Percentiles rank a stretch among this genome's conserved stretches.
Conservation (phyloP, 2,113 vertebrate species). For the Amblyornis subalaris region DNA sequence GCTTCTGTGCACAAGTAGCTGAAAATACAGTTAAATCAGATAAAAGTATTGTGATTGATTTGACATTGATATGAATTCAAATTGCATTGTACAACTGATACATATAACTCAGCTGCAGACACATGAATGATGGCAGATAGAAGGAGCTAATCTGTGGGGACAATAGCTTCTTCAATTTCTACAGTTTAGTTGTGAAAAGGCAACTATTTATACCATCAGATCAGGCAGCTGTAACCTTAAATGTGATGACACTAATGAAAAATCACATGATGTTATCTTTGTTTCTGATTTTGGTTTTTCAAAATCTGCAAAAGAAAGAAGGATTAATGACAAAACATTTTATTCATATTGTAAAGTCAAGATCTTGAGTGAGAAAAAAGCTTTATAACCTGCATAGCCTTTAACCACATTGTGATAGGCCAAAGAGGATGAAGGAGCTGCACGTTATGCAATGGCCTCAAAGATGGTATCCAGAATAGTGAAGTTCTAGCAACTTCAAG, state of each 20-base stretch:
- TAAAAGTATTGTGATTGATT: neutral
- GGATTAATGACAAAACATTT: neutral
- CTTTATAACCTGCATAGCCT: neutral
- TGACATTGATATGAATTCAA: neutral
- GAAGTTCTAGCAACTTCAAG: neutral
- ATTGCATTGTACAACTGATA: neutral
- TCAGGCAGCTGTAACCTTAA: neutral
- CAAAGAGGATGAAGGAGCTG: neutral
- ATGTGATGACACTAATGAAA: neutral
- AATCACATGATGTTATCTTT: neutral
- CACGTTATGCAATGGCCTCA: neutral
- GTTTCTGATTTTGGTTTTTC: neutral
- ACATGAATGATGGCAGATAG: neutral
- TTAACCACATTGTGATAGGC: neutral
- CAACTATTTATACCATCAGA: neutral
- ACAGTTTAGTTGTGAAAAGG: neutral
- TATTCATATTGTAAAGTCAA: neutral
- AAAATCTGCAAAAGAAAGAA: neutral
- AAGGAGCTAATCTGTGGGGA: neutral
- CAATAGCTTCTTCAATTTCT: neutral
- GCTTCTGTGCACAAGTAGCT: neutral
- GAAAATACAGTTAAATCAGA: neutral
- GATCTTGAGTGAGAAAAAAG: neutral
- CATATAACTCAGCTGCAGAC: neutral
- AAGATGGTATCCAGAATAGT: neutral